Evolutionary conservation across 2,888 invertebrate species (phyloP).

Genomic region (Drosophila rellima): DNA sequence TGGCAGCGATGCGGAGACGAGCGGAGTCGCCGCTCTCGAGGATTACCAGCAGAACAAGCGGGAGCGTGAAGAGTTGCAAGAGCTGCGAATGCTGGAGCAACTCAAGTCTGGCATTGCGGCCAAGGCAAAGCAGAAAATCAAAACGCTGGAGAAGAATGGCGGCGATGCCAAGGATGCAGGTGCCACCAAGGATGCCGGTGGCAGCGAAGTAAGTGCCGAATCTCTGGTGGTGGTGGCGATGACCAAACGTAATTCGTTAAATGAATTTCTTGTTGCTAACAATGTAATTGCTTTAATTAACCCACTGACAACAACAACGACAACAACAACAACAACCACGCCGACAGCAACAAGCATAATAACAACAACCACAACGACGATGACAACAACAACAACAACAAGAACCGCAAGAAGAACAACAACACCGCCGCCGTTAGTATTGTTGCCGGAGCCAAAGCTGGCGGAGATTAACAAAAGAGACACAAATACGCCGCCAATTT

Average conservation of each 20-base stretch:
- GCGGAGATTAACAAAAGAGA: constrained; percentile 50
- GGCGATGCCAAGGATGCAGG: constrained; percentile 43
- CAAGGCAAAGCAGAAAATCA: constrained; percentile 89
- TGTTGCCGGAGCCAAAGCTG: constrained; percentile 6
- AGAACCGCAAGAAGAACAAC: constrained; percentile 5
- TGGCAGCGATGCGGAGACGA: constrained; percentile 88
- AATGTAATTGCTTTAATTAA: constrained; percentile 83
- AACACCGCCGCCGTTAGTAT: constrained; percentile 32
- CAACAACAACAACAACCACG: constrained; percentile 17
- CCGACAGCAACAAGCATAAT: neutral
- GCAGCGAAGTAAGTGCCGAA: constrained; percentile 81
- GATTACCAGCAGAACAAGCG: constrained; percentile 87
- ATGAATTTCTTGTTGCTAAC: constrained; percentile 86
- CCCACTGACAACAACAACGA: constrained; percentile 66
- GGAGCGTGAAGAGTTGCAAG: constrained; percentile 88
- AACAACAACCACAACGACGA: constrained; percentile 52
- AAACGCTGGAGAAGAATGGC: constrained; percentile 87
- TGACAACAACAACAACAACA: neutral
- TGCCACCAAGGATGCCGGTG: constrained; percentile 20
- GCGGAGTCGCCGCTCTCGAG: constrained; percentile 86
- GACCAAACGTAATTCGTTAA: constrained; percentile 85
- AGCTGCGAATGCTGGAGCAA: constrained; percentile 89
- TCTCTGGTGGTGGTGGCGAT: constrained; percentile 41
- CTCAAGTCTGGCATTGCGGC: constrained; percentile 89
- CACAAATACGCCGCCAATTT: constrained; percentile 76